phyloP scores from a whole-genome alignment of 2,888 invertebrate genomes.

The Blastobasis lacticolella region DNA sequence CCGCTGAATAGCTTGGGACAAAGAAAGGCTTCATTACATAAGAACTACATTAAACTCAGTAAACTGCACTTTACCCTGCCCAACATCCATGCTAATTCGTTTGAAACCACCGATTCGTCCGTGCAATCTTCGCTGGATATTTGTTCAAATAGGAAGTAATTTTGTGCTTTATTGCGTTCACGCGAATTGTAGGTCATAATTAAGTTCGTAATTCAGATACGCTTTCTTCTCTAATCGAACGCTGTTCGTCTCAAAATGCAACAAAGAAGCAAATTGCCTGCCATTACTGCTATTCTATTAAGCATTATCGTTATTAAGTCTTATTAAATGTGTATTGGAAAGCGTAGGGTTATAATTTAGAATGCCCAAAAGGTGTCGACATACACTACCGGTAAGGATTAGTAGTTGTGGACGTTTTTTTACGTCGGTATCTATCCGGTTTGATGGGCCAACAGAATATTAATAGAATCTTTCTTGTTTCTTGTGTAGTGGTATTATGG shows the following conservation, averaged over 20 bases:
- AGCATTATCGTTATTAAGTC: conserved; percentile 5
- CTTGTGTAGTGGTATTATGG: no score
- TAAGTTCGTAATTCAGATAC: conserved; percentile 48
- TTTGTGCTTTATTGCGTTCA: conserved; percentile 61
- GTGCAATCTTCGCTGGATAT: conserved; percentile 30
- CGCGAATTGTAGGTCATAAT: conserved; percentile 50
- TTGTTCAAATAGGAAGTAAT: conserved; percentile 51
- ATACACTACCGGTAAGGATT: conserved; percentile 24
- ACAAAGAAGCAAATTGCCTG: no score
- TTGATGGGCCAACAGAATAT: conserved; percentile 39
- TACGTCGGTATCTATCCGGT: conserved; percentile 41
- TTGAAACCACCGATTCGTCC: conserved; percentile 4
- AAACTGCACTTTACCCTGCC: not conserved
- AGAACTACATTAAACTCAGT: not conserved
- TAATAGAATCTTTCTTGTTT: conserved; percentile 32
- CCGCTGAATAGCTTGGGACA: no score
- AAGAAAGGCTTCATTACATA: no score
- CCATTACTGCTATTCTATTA: not conserved
- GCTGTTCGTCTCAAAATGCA: not conserved
- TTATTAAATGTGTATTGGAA: conserved; percentile 4
- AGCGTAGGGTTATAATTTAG: conserved; percentile 4
- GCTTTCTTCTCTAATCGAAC: conserved; percentile 43
- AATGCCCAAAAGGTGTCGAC: conserved; percentile 23
- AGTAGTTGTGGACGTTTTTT: conserved; percentile 25
- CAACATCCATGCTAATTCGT: not conserved